phyloP scores from a whole-genome alignment of 1,140 invertebrate species.

The Drosophila orosa region DNA sequence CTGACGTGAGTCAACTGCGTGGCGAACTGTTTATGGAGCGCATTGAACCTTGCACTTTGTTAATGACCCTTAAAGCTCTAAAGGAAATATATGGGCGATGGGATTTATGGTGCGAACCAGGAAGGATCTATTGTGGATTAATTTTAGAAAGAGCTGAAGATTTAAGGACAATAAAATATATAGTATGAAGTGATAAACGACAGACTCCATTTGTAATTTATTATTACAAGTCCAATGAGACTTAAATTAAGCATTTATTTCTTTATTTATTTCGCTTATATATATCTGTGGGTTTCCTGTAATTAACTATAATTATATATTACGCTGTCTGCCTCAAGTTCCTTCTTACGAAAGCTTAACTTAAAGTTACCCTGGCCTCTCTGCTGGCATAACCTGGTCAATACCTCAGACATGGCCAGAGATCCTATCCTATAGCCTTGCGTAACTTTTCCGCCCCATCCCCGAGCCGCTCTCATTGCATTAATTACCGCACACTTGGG shows the following conservation, averaged over 20 bases:
- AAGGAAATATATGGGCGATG: conserved; percentile 23
- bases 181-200: neutral
- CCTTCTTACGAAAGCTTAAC: conserved; percentile 2
- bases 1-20: conserved; percentile 13
- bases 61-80: conserved; percentile 71
- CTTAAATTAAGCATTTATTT: neutral
- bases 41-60: conserved; percentile 72
- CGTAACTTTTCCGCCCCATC: conserved; percentile 31
- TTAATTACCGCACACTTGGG: conserved; percentile 74
- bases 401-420: conserved; percentile 22
- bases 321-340: neutral
- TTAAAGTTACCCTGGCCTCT: neutral
- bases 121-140: conserved; percentile 1
- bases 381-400: conserved; percentile 23
- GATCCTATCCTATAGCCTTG: conserved; percentile 12
- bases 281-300: too few species aligned
- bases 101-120: conserved; percentile 9
- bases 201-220: neutral
- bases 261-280: too few species aligned
- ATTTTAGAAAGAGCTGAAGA: neutral
- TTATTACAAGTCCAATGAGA: neutral
- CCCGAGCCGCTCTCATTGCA: conserved; percentile 45
- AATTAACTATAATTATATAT: neutral
- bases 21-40: conserved; percentile 58
- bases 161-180: neutral